Evolutionary conservation across 2,888 invertebrate genomes (phyloP).

Genomic region (Lepidochrysops patricia): DNA sequence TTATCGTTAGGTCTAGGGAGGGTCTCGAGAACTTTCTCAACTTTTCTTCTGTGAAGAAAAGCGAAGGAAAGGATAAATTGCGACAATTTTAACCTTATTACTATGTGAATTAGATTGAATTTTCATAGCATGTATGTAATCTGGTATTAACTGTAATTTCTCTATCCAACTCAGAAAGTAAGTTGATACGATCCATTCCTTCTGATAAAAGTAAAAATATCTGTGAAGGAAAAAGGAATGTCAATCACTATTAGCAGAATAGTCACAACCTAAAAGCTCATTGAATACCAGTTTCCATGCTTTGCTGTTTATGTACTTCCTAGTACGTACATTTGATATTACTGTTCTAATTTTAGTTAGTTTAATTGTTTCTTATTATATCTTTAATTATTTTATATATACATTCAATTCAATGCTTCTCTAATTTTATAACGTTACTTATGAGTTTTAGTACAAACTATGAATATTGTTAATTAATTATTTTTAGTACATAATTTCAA

Average conservation of each 20-base stretch:
- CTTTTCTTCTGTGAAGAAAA: constrained; percentile 48
- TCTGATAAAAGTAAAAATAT: no score
- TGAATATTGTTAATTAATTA: not conserved
- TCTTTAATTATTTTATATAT: not conserved
- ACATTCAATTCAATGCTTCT: not conserved
- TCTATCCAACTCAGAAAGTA: no score
- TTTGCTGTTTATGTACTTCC: not conserved
- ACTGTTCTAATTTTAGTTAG: not conserved
- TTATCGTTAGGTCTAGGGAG: constrained; percentile 55
- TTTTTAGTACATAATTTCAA: not conserved
- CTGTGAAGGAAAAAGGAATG: no score
- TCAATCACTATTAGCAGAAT: no score
- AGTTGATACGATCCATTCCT: no score
- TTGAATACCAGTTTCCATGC: not conserved
- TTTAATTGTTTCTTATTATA: not conserved
- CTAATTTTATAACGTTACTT: not conserved
- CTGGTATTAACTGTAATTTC: not conserved
- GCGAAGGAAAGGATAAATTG: constrained; percentile 42
- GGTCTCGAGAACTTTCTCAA: constrained; percentile 60
- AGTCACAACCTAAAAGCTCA: no score
- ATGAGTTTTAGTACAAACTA: not conserved
- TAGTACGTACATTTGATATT: not conserved
- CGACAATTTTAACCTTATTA: constrained; percentile 26
- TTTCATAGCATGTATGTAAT: not conserved
- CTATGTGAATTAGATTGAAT: not conserved